Evolutionary conservation across 2,113 vertebrate species (phyloP).

Genomic region (Scomber colias): DNA sequence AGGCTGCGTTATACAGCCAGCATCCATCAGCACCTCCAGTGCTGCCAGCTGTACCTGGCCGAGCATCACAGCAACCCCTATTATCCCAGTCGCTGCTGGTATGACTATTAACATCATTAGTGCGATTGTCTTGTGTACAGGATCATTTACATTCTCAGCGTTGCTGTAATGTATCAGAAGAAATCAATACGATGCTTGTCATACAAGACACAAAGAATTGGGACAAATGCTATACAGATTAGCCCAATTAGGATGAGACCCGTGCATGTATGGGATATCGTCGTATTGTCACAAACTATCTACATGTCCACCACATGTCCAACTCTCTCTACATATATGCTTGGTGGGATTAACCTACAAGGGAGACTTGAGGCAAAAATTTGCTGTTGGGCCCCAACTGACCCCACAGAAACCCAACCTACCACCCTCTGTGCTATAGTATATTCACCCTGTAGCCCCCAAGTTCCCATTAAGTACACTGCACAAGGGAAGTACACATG

Average conservation of each 20-base stretch:
- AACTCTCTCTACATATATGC: background rate
- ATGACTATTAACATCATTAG: conserved; percentile 20
- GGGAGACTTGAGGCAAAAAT: background rate
- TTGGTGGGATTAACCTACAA: background rate
- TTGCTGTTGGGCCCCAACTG: background rate
- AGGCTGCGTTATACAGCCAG: conserved; percentile 44
- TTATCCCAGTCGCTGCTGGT: conserved; percentile 19
- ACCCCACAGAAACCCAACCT: background rate
- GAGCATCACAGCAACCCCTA: background rate
- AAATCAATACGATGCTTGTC: conserved; percentile 2
- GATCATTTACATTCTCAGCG: too few species aligned
- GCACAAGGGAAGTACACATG: conserved; percentile 12
- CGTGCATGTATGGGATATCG: too few species aligned
- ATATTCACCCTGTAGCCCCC: conserved; percentile 15
- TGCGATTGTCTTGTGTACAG: background rate
- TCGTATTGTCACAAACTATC: background rate
- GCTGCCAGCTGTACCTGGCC: conserved; percentile 40
- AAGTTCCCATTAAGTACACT: conserved; percentile 20
- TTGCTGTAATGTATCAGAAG: too few species aligned
- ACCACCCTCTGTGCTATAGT: background rate
- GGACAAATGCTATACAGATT: background rate
- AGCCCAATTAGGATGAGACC: background rate
- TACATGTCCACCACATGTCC: background rate
- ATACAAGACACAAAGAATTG: background rate
- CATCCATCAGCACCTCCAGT: conserved; percentile 51